Conservation (phyloP, 2,888 invertebrate genomes). For the Pasiphila rectangulata region DNA sequence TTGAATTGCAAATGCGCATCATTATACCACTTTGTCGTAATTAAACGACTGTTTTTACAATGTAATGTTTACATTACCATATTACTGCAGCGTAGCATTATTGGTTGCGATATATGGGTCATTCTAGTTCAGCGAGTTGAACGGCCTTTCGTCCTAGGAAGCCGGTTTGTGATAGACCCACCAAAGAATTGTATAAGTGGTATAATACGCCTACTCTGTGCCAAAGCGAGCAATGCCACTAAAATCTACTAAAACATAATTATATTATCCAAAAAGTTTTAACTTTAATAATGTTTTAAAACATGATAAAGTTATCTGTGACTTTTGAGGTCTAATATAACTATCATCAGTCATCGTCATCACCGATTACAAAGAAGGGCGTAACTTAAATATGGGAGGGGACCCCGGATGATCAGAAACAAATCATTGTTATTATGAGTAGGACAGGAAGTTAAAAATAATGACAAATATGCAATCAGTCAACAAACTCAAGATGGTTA, state of each 20-base stretch:
- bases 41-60: conserved; percentile 16
- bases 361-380: conserved; percentile 1
- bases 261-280: background rate
- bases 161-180: conserved; percentile 45
- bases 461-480: background rate
- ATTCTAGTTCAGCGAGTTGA: conserved; percentile 68
- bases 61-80: conserved; percentile 20
- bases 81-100: conserved; percentile 38
- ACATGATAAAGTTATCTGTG: background rate
- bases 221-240: conserved; percentile 7
- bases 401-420: background rate
- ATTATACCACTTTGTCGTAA: conserved; percentile 11
- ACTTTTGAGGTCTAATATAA: too few species aligned
- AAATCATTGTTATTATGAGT: background rate
- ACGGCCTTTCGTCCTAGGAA: conserved; percentile 61
- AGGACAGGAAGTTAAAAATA: background rate
- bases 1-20: conserved; percentile 19
- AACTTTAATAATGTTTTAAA: background rate
- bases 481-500: background rate
- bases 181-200: background rate
- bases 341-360: too few species aligned
- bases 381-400: background rate
- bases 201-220: conserved; percentile 30
- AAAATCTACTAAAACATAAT: conserved; percentile 4
- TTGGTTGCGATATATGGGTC: conserved; percentile 67